Percentiles rank a stretch among this genome's conserved stretches.
These are phyloP conservation scores for Noctua comes DNA, from an alignment of 2,888 invertebrate genomes.

Conservation along the genomic window DNA sequence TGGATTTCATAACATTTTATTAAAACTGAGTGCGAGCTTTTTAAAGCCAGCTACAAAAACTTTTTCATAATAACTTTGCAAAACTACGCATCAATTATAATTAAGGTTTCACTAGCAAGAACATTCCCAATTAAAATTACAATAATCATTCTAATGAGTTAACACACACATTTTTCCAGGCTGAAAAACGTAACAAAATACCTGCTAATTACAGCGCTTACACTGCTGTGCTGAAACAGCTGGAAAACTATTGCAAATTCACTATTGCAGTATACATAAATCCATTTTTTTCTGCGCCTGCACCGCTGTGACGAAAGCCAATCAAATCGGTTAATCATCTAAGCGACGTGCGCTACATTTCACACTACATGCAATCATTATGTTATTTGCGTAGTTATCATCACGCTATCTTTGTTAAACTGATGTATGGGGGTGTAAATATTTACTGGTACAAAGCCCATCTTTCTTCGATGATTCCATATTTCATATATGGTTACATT, in stretches of 20 bases:
- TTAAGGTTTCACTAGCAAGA: not conserved
- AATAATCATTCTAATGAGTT: slow-evolving; percentile 34
- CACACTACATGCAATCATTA: slow-evolving; percentile 43
- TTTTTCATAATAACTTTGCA: not conserved
- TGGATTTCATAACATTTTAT: not conserved
- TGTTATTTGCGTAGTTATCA: slow-evolving; percentile 43
- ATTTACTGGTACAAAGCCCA: not conserved
- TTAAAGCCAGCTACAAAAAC: not conserved
- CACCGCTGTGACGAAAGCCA: slow-evolving; percentile 58
- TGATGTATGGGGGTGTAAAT: not conserved
- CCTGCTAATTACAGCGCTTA: slow-evolving; percentile 37
- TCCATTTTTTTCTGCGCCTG: slow-evolving; percentile 50
- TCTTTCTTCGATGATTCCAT: not conserved
- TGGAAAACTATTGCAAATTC: slow-evolving; percentile 55
- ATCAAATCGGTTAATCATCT: slow-evolving; percentile 59
- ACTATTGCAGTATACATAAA: slow-evolving; percentile 55
- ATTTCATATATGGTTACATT: not conserved
- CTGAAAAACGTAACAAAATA: slow-evolving; percentile 41
- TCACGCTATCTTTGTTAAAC: slow-evolving; percentile 13
- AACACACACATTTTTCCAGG: slow-evolving; percentile 29
- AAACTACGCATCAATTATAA: not conserved
- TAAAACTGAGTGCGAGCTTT: not conserved
- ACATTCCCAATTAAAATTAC: slow-evolving; percentile 18
- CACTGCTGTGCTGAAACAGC: slow-evolving; percentile 46
- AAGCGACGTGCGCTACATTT: slow-evolving; percentile 61